Evolutionary conservation across 2,888 invertebrate species (phyloP), one percentile per base, ranked within the genome.

Genomic region (Drosophila colorata): DNA sequence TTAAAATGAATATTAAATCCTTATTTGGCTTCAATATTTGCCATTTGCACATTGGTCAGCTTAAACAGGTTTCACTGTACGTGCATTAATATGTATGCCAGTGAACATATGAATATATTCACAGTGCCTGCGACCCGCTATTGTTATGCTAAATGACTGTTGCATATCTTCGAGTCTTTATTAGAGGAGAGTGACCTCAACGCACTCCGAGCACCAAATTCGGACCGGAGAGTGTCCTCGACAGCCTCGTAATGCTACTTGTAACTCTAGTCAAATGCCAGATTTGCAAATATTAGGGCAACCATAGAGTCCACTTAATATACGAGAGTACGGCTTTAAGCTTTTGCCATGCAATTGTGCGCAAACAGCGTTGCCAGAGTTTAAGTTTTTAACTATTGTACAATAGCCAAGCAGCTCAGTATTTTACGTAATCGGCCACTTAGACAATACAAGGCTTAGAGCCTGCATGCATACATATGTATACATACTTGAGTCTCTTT

Each of bases 61-160:
- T n/a, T 56, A 41, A 28, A 11, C 48, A 46, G n/a, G 4, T 0
- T 23, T 25, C 60, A 71, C 72, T 66, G 40, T 51, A 31, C n/a
- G 16, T 13, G n/a, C 33, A 31, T 61, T 49, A 40, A 49, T 35
- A 61, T 63, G 18, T 46, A 41, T 38, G 20, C 11, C 23, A 28
- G n/a, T 41, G 35, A 40, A 33, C 43, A 57, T 64, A 37, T 73
- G 49, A 38, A 63, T 69, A 44, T 51, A 63, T 78, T 52, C 41
- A 16, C 23, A 35, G 20, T 23, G 43, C 52, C 55, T 48, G 18
- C 9, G 20, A 16, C 4, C 52, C 13, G 44, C 76, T 58, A 53
- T 82, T 79, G 80, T 82, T 82, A 82, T 82, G 78, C 82, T 71
- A 82, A 82, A 38, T 65, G 60, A 40, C 38, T 49, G 44, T 25